These are phyloP conservation scores for Andrena hattorfiana DNA, from an alignment of 2,888 invertebrate species.

Conservation along the genomic window DNA sequence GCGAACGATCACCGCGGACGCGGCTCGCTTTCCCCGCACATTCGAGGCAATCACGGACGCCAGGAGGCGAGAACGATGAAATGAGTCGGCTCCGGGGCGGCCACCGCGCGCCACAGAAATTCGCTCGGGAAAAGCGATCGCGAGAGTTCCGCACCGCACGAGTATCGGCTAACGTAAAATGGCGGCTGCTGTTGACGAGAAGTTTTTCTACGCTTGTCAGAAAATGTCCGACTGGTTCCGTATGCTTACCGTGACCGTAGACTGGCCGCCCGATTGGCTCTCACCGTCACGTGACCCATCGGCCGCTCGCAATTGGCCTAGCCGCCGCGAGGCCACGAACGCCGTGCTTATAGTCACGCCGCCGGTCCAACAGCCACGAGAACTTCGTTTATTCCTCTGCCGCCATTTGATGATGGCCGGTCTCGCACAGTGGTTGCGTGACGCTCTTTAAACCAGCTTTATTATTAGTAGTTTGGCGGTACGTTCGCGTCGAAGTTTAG, in stretches of 20 bases:
- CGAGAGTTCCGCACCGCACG: slow-evolving; percentile 79
- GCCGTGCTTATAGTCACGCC: slow-evolving; percentile 83
- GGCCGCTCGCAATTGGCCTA: slow-evolving; percentile 83
- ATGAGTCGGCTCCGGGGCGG: slow-evolving; percentile 72
- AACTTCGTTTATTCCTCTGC: slow-evolving; percentile 57
- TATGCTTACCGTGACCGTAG: slow-evolving; percentile 84
- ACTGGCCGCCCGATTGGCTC: slow-evolving; percentile 59
- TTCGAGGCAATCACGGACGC: slow-evolving; percentile 70
- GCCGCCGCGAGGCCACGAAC: slow-evolving; percentile 84
- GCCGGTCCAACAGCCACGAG: slow-evolving; percentile 62
- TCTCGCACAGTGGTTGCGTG: slow-evolving; percentile 52
- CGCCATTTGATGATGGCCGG: slow-evolving; percentile 70
- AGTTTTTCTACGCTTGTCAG: slow-evolving; percentile 98
- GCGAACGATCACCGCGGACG: slow-evolving; percentile 74
- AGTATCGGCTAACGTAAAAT: slow-evolving; percentile 91
- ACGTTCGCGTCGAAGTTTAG: slow-evolving; percentile 19
- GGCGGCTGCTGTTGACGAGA: slow-evolving; percentile 96
- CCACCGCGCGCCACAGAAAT: slow-evolving; percentile 77
- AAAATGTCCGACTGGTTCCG: slow-evolving; percentile 87
- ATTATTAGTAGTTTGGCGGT: slow-evolving; percentile 9
- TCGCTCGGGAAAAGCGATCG: slow-evolving; percentile 76
- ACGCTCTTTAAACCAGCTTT: slow-evolving; percentile 27
- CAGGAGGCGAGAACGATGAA: slow-evolving; percentile 69
- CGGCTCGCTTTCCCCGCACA: slow-evolving; percentile 74
- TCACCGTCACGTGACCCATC: slow-evolving; percentile 85